These are phyloP conservation scores for Pycnomerus fuliginosus DNA, from an alignment of 2,888 invertebrate species.

Conservation along the genomic window DNA sequence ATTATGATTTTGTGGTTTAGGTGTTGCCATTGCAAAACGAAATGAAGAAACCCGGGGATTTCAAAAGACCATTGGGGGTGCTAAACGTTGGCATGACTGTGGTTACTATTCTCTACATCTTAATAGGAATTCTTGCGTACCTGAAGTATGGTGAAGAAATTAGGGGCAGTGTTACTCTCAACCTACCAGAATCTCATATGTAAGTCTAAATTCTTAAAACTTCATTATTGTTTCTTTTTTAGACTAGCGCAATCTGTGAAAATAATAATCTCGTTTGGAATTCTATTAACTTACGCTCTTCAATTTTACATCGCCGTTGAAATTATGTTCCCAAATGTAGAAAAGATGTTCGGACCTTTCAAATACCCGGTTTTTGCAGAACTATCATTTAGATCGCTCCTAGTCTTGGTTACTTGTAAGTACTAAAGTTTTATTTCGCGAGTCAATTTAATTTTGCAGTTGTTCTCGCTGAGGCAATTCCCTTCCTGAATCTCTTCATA, in stretches of 20 bases:
- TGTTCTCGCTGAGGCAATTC: slow-evolving; percentile 80
- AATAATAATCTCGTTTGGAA: slow-evolving; percentile 79
- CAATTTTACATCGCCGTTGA: slow-evolving; percentile 94
- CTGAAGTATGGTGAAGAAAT: slow-evolving; percentile 83
- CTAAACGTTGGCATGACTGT: slow-evolving; percentile 86
- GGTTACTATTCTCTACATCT: slow-evolving; percentile 75
- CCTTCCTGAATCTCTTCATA: slow-evolving; percentile 82
- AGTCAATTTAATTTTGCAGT: slow-evolving; percentile 56
- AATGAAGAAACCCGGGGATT: slow-evolving; percentile 78
- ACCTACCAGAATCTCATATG: slow-evolving; percentile 66
- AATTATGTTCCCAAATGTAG: slow-evolving; percentile 79
- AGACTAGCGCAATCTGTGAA: slow-evolving; percentile 82
- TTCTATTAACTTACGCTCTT: slow-evolving; percentile 87
- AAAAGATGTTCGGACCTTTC: slow-evolving; percentile 57
- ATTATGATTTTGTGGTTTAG: slow-evolving; percentile 52
- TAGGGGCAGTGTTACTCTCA: slow-evolving; percentile 84
- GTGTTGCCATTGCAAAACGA: slow-evolving; percentile 92
- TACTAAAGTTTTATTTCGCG: slow-evolving; percentile 34
- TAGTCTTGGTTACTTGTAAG: slow-evolving; percentile 86
- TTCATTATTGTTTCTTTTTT: slow-evolving; percentile 20
- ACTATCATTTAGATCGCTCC: slow-evolving; percentile 65
- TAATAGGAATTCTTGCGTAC: slow-evolving; percentile 85
- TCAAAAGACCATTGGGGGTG: slow-evolving; percentile 80
- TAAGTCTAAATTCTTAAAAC: slow-evolving; percentile 47
- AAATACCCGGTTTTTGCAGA: slow-evolving; percentile 64